These are phyloP conservation scores for Ophion costatus DNA, from an alignment of 2,888 invertebrate species.

Conservation along the genomic window DNA sequence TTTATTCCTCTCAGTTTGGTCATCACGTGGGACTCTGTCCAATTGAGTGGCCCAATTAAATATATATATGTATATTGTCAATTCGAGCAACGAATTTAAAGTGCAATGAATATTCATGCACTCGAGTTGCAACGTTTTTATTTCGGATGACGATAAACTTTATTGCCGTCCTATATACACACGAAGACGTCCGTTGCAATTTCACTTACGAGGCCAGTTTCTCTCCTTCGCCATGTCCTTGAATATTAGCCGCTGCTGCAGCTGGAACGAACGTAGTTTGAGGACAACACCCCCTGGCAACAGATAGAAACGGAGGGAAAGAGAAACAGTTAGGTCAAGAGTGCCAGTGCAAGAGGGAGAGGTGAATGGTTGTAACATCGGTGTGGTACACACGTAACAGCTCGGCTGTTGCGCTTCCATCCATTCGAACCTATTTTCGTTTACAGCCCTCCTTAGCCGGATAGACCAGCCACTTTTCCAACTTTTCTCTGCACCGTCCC, in stretches of 20 bases:
- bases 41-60: background rate
- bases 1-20: background rate
- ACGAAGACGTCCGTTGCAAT: conserved; percentile 27
- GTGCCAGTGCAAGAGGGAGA: background rate
- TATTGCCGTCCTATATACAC: conserved; percentile 13
- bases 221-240: conserved; percentile 32
- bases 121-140: conserved; percentile 14
- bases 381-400: conserved; percentile 35
- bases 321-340: background rate
- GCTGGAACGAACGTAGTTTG: conserved; percentile 45
- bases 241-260: conserved; percentile 23
- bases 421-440: conserved; percentile 56
- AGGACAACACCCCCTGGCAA: conserved; percentile 57
- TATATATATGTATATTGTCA: background rate
- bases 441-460: background rate
- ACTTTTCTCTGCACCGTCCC: background rate
- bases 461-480: background rate
- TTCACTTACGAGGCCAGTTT: conserved; percentile 35
- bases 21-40: background rate
- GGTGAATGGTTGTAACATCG: conserved; percentile 58
- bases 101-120: conserved; percentile 26
- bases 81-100: conserved; percentile 5
- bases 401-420: conserved; percentile 68
- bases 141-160: conserved; percentile 34
- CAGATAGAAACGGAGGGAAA: conserved; percentile 29